Base-by-base conservation (phyloP, 2,113 vertebrate species). In the Rhea pennata region DNA sequence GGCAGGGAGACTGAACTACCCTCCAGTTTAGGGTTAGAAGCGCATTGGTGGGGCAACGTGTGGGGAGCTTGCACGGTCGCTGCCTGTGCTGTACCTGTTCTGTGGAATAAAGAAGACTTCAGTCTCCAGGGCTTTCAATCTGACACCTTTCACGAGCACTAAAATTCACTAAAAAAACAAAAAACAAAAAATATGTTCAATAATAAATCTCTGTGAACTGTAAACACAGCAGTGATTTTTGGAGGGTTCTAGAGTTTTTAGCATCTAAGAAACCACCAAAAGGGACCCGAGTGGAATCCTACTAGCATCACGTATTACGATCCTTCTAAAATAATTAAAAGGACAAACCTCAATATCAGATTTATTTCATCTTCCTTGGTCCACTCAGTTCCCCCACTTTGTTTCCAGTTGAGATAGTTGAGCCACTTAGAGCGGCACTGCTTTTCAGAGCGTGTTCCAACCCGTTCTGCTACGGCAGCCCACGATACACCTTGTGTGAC, bases 371-470 rank as follows among this genome's bases (percentile, higher is more conserved):
- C 99, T 90, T 99, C 99, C 98, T 99, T 99, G 92, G 98, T 99
- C 99, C 99, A 99, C 91, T 99, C 99, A 3, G 99, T 99, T 31
- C 99, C 99, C 53, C 99, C 99, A 36, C 99, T 99, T 92, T 99
- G 99, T 92, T 99, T 99, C 99, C 99, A 99, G 98, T 99, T 99
- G 88, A 99, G 98, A 98, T 99, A 99, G 97, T 99, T 99, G 81
- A 99, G 98, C 99, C 99, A 99, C 65, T 99, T 99, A 6, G 99
- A 99, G 69, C 99, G 99, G 86, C 99, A 99, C 62, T 99, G 99
- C 91, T 99, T 99, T 98, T 99, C 99, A 9, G 99, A 99, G 95
- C 99, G 99, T 1, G 99, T 99, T 86, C 99, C 98, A 5, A 99
- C 99, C 82, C 98, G 98, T 51, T 99, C 99, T 9, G 99, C 99